phyloP scores from a whole-genome alignment of 2,888 invertebrate species.

The Leptopilina drosophilae region DNA sequence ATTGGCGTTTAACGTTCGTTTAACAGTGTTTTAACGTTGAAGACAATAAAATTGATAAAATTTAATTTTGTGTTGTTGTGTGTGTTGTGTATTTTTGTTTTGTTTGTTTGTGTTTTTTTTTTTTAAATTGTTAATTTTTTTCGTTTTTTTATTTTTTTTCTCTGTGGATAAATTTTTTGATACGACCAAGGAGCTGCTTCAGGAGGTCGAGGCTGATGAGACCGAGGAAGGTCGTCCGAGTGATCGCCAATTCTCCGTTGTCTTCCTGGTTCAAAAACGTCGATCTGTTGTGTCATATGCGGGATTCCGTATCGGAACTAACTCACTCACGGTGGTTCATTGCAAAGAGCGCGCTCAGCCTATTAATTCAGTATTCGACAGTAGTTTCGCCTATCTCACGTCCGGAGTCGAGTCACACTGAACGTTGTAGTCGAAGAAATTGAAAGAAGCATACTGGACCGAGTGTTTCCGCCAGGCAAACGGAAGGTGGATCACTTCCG shows the following conservation, averaged over 20 bases:
- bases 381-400: slow-evolving; percentile 70
- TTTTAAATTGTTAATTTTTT: too few relatives aligned
- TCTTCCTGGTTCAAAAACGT: slow-evolving; percentile 73
- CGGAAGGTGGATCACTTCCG: slow-evolving; percentile 83
- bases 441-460: slow-evolving; percentile 71
- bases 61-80: too few relatives aligned
- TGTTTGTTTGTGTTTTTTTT: too few relatives aligned
- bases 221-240: slow-evolving; percentile 76
- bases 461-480: slow-evolving; percentile 78
- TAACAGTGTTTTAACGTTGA: too few relatives aligned
- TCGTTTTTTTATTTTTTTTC: too few relatives aligned
- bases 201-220: slow-evolving; percentile 88
- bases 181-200: slow-evolving; percentile 88
- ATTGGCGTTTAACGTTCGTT: too few relatives aligned
- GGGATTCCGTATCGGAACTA: slow-evolving; percentile 78
- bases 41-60: too few relatives aligned
- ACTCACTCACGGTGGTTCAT: slow-evolving; percentile 79
- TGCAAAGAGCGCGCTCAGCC: slow-evolving; percentile 80
- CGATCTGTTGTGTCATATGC: slow-evolving; percentile 76
- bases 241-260: slow-evolving; percentile 73
- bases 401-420: slow-evolving; percentile 72
- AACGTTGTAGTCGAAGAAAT: slow-evolving; percentile 70
- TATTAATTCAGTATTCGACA: slow-evolving; percentile 73
- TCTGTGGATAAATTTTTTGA: too few relatives aligned
- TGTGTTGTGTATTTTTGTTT: too few relatives aligned